Base-by-base conservation (phyloP, 1,140 invertebrate genomes). In the Drosophila equinoxialis region DNA sequence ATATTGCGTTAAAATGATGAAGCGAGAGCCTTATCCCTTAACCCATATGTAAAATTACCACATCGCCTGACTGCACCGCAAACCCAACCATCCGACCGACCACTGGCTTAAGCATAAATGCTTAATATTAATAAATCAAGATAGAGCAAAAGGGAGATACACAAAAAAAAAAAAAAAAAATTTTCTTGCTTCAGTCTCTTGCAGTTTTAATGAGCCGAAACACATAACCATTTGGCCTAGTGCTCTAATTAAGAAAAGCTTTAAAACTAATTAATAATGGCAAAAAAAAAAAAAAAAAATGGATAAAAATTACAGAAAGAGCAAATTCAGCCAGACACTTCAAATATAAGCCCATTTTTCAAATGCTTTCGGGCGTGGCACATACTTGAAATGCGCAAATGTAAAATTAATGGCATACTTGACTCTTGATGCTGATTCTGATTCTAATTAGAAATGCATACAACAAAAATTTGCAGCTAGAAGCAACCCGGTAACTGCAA, bases 331-430 rank as follows among this genome's bases (percentile, higher is more conserved):
- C 37, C 42, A 64, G 39, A 68, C 51, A 42, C 48, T 72, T 65
- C 14, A 48, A 71, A 66, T 68, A 45, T 72, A 75, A 68, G 57
- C 64, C 71, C 61, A 54, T 76, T 81, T 69, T 45, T 69, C 58
- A 74, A 80, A 78, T 74, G 70, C 20, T 35, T 48, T 35, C 63
- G 62, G 51, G 65, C 77, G 39, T 57, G 45, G 45, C 51, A 8
- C 78, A 51, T 23, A 81, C 81, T 83, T 79, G 20, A 79, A 83
- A 81, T 75, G 78, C 71, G 81, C 79, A 83, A 81, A 83, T 81
- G 79, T 78, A 73, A 79, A 83, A 83, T 83, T 81, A 83, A 81
- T 83, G 75, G 75, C 78, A 81, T 75, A 81, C 78, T 83, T 81
- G 71, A 81, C 79, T 79, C 37, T 39, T 39, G 37, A 39, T 39